Evolutionary conservation across 2,797 vertebrate species (phyloP).

Genomic region (Dendrocincla fuliginosa): DNA sequence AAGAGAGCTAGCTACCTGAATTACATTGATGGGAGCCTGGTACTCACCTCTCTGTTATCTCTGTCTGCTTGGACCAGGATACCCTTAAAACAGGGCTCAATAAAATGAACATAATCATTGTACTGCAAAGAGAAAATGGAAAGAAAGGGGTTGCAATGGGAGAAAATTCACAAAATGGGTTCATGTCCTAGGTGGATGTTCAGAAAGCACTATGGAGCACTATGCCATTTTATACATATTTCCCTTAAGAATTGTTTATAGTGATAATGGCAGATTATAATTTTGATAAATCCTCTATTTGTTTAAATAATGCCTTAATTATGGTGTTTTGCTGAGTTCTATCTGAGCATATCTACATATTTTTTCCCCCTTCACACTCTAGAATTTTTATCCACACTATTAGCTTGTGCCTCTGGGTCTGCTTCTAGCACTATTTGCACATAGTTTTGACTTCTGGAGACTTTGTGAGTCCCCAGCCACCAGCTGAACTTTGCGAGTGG

Average conservation of each 20-base stretch:
- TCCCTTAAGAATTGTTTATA: background rate
- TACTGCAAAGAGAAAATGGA: conserved; percentile 79
- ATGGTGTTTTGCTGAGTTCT: background rate
- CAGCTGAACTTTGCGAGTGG: background rate
- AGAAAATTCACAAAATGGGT: background rate
- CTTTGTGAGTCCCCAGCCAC: background rate
- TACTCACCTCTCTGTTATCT: conserved; percentile 94
- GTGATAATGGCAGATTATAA: background rate
- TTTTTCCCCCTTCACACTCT: too few species aligned
- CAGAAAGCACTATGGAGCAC: background rate
- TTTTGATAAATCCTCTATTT: background rate
- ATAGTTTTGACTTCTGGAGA: background rate
- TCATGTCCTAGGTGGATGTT: background rate
- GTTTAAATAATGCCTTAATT: background rate
- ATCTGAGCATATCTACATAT: background rate
- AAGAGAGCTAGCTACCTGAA: background rate
- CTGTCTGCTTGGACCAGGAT: conserved; percentile 94
- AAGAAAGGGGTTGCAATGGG: background rate
- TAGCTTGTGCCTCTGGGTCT: background rate
- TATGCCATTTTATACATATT: background rate
- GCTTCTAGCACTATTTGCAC: background rate
- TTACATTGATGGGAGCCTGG: background rate
- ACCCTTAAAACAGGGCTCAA: conserved; percentile 95
- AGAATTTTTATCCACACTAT: background rate
- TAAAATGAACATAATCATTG: conserved; percentile 92